Base-by-base conservation (phyloP, 2,797 vertebrate genomes). In the Anguilla anguilla region DNA sequence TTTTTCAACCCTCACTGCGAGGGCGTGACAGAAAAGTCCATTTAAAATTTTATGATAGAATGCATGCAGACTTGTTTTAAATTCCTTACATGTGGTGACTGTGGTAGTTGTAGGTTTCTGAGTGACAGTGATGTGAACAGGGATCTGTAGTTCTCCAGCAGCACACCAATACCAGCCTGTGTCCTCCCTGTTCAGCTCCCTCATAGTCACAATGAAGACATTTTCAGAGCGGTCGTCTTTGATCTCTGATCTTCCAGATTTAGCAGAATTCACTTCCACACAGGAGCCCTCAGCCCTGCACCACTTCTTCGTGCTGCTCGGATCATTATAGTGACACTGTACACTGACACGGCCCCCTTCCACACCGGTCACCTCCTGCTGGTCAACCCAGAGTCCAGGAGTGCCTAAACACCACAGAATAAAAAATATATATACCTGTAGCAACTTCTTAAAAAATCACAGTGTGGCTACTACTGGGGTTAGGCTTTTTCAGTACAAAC, bases 101-200 rank as follows among this genome's bases (percentile, higher is more conserved):
- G 28, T 72, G 28, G 69, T 72, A 35, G 69, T 72, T 72, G 69
- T 35, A 72, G 64, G 22, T 69, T 43, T 53, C 85, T 72, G 64
- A 53, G 13, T 86, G 67, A 86, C 72, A 49, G 64, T 39, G 69
- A 86, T 57, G 22, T 86, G 72, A 39, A 86, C 69, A 55, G 85
- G 69, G 67, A 86, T 79, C 85, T 86, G 85, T 19, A 11, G 67
- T 53, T 39, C 5, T 59, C 10, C 22, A 43, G 49, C 51, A 86
- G 2, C 22, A 79, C 51, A 86, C 85, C 31, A 79, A 10, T 86
- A 86, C 85, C 85, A 86, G 69, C 72, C 85, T n/a, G 85, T 43
- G 51, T 86, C 69, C 69, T 79, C 53, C 49, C 17, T 79, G 49
- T 77, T 49, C 85, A 86, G 85, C 55, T 49, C 85, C 49, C 85